Percentiles rank a stretch among this genome's conserved stretches.
phyloP scores from a whole-genome alignment of 2,888 invertebrate genomes.

The Aphodius sticticus region DNA sequence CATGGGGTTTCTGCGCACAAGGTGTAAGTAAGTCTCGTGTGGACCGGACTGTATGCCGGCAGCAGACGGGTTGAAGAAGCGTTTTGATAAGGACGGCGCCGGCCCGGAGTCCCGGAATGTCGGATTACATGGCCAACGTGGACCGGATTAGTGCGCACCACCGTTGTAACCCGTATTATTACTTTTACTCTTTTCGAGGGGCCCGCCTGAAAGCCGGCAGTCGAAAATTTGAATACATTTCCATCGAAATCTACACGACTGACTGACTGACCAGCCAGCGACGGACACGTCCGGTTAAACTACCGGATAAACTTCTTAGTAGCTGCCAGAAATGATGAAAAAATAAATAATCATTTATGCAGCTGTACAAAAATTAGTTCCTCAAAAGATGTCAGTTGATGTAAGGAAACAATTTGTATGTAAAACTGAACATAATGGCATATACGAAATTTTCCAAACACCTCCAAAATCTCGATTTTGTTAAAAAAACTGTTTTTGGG shows the following conservation, averaged over 20 bases:
- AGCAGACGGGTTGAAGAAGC: constrained; percentile 24
- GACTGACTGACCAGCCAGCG: not conserved
- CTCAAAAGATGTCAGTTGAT: too few species aligned
- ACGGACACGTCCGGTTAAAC: not conserved
- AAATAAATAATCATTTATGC: too few species aligned
- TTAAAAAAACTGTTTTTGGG: too few species aligned
- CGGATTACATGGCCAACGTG: constrained; percentile 22
- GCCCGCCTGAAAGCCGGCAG: not conserved
- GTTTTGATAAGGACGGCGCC: constrained; percentile 25
- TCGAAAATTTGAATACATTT: constrained; percentile 21
- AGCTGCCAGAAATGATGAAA: not conserved
- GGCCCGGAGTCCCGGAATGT: constrained; percentile 18
- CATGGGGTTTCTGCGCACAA: not conserved
- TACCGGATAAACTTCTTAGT: not conserved
- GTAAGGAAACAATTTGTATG: too few species aligned
- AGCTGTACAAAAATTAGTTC: too few species aligned
- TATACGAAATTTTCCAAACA: too few species aligned
- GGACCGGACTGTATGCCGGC: constrained; percentile 10
- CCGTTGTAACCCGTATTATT: constrained; percentile 20
- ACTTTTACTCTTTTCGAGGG: constrained; percentile 8
- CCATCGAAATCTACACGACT: constrained; percentile 20
- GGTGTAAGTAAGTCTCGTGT: not conserved
- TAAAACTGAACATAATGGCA: too few species aligned
- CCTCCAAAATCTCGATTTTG: too few species aligned
- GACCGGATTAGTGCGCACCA: constrained; percentile 23